Percentiles rank a stretch among this genome's conserved stretches.
Evolutionary conservation across 2,888 invertebrate species (phyloP).

Genomic region (Philaethria dido): DNA sequence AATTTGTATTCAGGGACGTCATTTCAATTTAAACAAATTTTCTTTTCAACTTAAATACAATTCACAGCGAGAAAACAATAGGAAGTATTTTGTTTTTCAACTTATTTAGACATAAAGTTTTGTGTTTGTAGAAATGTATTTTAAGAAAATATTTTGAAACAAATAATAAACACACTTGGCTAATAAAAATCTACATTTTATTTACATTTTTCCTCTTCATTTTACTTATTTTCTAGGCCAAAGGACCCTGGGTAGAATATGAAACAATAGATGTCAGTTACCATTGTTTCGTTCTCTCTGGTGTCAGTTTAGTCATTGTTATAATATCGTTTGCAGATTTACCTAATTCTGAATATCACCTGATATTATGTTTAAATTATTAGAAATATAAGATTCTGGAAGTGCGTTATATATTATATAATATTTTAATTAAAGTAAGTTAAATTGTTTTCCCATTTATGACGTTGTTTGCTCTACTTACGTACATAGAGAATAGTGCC

Average conservation of each 20-base stretch:
- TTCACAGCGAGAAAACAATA: background rate
- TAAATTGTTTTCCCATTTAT: background rate
- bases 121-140: background rate
- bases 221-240: conserved; percentile 17
- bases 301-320: conserved; percentile 22
- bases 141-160: background rate
- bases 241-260: conserved; percentile 29
- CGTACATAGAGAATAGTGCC: background rate
- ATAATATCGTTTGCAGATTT: conserved; percentile 23
- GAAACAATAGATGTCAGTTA: conserved; percentile 33
- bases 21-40: conserved; percentile 22
- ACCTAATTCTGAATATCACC: conserved; percentile 11
- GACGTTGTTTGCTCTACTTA: background rate
- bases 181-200: background rate
- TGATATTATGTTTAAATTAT: background rate
- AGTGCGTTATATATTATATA: background rate
- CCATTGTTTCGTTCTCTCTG: conserved; percentile 31
- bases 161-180: background rate
- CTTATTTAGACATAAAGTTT: background rate
- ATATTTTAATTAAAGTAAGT: too few relatives aligned
- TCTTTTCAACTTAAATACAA: background rate
- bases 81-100: background rate
- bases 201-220: conserved; percentile 6
- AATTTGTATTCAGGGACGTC: conserved; percentile 35
- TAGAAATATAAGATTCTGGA: background rate